Base-by-base conservation (phyloP, 1,140 invertebrate species). In the Diachasmimorpha longicaudata region DNA sequence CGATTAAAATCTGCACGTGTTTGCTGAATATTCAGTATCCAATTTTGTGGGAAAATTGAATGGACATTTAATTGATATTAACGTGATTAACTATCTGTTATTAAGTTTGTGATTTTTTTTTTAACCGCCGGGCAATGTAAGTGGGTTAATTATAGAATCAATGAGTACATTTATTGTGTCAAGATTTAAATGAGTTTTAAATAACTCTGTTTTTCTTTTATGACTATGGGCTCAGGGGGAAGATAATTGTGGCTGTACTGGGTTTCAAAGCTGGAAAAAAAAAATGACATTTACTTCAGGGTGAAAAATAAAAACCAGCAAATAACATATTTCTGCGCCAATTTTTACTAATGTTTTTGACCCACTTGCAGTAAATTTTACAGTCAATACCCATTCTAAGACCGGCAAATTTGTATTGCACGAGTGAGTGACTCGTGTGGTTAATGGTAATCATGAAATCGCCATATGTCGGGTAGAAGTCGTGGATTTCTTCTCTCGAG, bases 361-460 rank as follows among this genome's bases (percentile, higher is more conserved):
- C 58, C 58, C 19, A 63, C 58, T 63, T 63, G 23, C 2, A 19
- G 58, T 0, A 63, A 25, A 63, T 63, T 25, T 63, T 63, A 63
- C 23, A 63, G 21, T 63, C 58, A 63, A 63, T 63, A 63, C 23
- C 58, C 19, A 63, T 63, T 63, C 23, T 23, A 63, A 23, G 23
- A 63, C 23, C 23, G 31, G 48, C 14, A 52, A 37, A 67, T 42
- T 74, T 46, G 72, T 68, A 68, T 68, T 67, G 72, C 72, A 42
- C 72, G 21, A 31, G 31, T 74, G 63, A 52, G 44, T 21, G 39
- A 44, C 72, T 74, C 66, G 73, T 69, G 73, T 44, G 44, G 73
- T 31, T 75, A 69, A 75, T 75, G 44, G 66, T 36, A 68, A 67
- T 75, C 73, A 75, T 75, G 73, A 70, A 75, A 75, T 69, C 25